Conservation (phyloP, 2,797 vertebrate species). For the Phalloptychus januarius region DNA sequence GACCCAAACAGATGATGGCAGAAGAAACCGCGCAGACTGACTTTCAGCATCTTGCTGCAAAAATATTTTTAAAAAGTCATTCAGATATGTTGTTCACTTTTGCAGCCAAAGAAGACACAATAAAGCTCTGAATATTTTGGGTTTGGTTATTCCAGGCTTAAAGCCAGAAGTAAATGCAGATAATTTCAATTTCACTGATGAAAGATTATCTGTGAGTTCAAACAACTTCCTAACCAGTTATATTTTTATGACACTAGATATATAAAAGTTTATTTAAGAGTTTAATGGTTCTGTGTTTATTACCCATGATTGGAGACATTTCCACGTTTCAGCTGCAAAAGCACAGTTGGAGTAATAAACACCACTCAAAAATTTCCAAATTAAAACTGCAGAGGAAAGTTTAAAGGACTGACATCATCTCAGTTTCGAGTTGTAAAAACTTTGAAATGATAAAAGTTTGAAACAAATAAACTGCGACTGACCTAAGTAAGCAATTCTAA, state of each 20-base stretch:
- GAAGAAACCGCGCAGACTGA: not conserved
- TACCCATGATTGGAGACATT: not conserved
- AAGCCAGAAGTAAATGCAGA: not conserved
- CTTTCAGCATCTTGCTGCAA: not conserved
- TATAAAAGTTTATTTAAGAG: not conserved
- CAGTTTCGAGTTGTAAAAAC: not conserved
- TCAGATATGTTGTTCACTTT: not conserved
- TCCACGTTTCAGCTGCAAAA: not conserved
- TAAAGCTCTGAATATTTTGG: not conserved
- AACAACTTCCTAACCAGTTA: not conserved
- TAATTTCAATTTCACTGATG: not conserved
- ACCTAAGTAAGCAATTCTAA: not conserved
- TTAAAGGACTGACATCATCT: not conserved
- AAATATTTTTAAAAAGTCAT: slow-evolving; percentile 12
- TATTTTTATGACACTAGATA: not conserved
- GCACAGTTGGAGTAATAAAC: not conserved
- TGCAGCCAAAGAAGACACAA: not conserved
- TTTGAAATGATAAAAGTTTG: not conserved
- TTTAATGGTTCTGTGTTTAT: not conserved
- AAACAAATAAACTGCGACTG: not conserved
- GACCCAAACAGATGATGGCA: not conserved
- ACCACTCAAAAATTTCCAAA: not conserved
- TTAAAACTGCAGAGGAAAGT: not conserved
- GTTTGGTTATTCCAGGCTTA: not conserved
- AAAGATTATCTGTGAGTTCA: not conserved